phyloP scores from a whole-genome alignment of 2,797 vertebrate genomes.

The Eurystomus glaucurus region DNA sequence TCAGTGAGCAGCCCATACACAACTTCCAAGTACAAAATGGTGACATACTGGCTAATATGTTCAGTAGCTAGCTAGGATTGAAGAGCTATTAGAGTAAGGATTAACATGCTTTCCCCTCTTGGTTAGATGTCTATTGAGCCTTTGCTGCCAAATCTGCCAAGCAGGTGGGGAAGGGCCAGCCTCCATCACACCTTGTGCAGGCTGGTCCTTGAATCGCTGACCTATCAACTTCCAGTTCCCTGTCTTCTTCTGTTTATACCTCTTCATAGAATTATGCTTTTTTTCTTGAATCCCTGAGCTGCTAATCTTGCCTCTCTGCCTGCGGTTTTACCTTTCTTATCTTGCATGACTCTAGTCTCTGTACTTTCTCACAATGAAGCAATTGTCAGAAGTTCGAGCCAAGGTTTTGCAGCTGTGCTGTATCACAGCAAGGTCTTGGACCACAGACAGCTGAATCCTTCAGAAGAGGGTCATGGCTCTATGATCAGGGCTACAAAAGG shows the following conservation, averaged over 20 bases:
- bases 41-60: too few species aligned
- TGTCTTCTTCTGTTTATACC: not conserved
- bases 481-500: not conserved
- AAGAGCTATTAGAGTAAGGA: not conserved
- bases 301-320: not conserved
- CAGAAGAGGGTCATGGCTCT: not conserved
- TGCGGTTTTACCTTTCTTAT: not conserved
- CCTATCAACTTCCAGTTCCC: not conserved
- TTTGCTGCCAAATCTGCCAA: not conserved
- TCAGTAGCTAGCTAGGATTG: not conserved
- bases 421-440: not conserved
- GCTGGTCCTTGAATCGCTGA: not conserved
- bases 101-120: not conserved
- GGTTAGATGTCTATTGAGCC: accelerated
- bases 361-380: not conserved
- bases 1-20: not conserved
- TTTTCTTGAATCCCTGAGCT: not conserved
- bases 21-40: not conserved
- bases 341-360: not conserved
- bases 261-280: not conserved
- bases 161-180: not conserved
- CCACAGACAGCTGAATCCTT: not conserved
- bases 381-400: not conserved
- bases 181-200: not conserved
- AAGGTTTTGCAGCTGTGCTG: not conserved